These are phyloP conservation scores for Scaeva pyrastri DNA, from an alignment of 2,888 invertebrate species.

Conservation along the genomic window DNA sequence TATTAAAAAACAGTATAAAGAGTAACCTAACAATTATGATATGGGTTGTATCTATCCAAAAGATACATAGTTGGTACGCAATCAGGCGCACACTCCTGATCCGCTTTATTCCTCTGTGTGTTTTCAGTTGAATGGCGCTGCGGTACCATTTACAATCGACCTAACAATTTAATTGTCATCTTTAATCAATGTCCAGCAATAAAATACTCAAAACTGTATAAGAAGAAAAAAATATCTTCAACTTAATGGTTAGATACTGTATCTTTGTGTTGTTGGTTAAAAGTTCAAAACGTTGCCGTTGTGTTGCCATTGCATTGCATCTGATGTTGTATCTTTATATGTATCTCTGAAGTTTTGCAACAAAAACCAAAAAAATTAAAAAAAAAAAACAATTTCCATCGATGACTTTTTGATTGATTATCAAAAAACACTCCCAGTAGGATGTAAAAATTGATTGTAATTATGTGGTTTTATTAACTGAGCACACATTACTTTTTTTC, in stretches of 20 bases:
- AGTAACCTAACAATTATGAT: slow-evolving; percentile 61
- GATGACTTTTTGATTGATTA: slow-evolving; percentile 69
- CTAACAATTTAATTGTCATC: slow-evolving; percentile 74
- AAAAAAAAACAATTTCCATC: slow-evolving; percentile 22
- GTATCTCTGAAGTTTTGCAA: slow-evolving; percentile 63
- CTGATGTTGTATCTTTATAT: too few relatives aligned
- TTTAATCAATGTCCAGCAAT: slow-evolving; percentile 70
- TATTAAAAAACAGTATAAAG: slow-evolving; percentile 1
- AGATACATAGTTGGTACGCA: neutral
- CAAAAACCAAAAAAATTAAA: neutral
- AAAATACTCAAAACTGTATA: slow-evolving; percentile 26
- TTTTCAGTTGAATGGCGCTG: slow-evolving; percentile 43
- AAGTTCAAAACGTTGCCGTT: slow-evolving; percentile 2
- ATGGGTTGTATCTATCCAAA: neutral
- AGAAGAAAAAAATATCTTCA: neutral
- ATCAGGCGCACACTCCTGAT: slow-evolving; percentile 29
- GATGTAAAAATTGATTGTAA: slow-evolving; percentile 60
- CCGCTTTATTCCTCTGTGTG: neutral
- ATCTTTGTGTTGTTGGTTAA: too few relatives aligned
- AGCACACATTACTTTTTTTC: slow-evolving; percentile 16
- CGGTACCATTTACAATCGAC: slow-evolving; percentile 51
- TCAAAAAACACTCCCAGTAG: slow-evolving; percentile 64
- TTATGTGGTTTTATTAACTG: slow-evolving; percentile 42
- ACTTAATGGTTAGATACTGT: too few relatives aligned
- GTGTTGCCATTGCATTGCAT: too few relatives aligned